phyloP scores from a whole-genome alignment of 2,888 invertebrate species.

The Pyrrhia umbra region DNA sequence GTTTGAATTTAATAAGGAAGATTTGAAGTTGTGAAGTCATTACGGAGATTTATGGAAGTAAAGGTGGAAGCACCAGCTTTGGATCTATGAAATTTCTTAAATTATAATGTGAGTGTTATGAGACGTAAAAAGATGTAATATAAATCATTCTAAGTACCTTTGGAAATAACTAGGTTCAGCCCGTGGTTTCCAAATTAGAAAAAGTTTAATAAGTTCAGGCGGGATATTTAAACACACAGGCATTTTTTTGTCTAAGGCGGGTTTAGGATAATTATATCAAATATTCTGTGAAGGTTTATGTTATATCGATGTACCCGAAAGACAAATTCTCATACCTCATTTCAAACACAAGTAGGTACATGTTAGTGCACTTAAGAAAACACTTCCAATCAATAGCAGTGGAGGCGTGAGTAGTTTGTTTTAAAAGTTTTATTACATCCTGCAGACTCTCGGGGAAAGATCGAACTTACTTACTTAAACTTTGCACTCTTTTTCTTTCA shows the following conservation, averaged over 20 bases:
- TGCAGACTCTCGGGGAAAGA: constrained; percentile 24
- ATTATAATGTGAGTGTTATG: constrained; percentile 16
- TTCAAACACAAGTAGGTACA: constrained; percentile 4
- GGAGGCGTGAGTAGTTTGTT: constrained; percentile 35
- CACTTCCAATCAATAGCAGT: constrained; percentile 38
- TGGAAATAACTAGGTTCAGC: too few relatives aligned
- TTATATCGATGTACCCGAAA: too few relatives aligned
- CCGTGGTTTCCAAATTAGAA: too few relatives aligned
- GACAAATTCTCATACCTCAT: too few relatives aligned
- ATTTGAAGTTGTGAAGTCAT: constrained; percentile 50
- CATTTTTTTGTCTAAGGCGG: too few relatives aligned
- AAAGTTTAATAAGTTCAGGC: too few relatives aligned
- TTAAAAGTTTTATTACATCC: constrained; percentile 53
- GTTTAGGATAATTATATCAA: too few relatives aligned
- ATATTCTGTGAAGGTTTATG: too few relatives aligned
- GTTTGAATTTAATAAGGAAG: constrained; percentile 45
- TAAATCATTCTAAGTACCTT: too few relatives aligned
- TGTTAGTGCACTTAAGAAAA: constrained; percentile 26
- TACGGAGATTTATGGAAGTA: constrained; percentile 38
- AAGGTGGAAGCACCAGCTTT: constrained; percentile 19
- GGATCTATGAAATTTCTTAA: constrained; percentile 3
- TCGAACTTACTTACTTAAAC: constrained; percentile 34
- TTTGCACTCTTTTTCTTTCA: constrained; percentile 27
- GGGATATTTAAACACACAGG: too few relatives aligned
- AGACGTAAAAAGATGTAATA: constrained; percentile 12